These are phyloP conservation scores for Phaetusa simplex DNA, from an alignment of 2,113 vertebrate species.

Conservation along the genomic window DNA sequence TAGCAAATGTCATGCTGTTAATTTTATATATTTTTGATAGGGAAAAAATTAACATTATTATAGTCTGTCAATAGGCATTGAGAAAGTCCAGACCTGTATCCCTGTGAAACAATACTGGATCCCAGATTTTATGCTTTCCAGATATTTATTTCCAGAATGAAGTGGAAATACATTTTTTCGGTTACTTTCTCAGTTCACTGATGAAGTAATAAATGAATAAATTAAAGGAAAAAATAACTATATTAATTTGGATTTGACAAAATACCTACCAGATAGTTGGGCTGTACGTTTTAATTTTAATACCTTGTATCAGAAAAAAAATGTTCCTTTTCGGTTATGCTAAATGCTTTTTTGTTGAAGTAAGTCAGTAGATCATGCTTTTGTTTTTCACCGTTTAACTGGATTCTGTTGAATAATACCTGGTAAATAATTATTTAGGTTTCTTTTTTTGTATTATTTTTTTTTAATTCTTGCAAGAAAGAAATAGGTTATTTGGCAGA, in stretches of 20 bases:
- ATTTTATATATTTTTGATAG: neutral
- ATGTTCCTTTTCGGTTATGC: neutral
- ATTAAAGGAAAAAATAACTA: neutral
- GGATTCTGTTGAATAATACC: neutral
- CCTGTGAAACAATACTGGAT: neutral
- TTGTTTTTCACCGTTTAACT: neutral
- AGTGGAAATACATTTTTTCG: neutral
- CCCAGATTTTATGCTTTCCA: neutral
- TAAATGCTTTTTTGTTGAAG: neutral
- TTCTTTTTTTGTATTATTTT: neutral
- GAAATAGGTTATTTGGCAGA: neutral
- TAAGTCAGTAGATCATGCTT: neutral
- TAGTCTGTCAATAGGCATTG: neutral
- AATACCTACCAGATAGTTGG: neutral
- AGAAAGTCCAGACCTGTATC: neutral
- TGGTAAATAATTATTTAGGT: neutral
- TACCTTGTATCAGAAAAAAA: neutral
- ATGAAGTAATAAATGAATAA: neutral
- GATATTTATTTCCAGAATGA: neutral
- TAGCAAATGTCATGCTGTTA: neutral
- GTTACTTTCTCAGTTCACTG: neutral
- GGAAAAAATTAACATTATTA: neutral
- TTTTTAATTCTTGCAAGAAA: neutral
- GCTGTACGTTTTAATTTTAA: neutral
- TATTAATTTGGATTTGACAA: neutral